Evolutionary conservation across 2,797 vertebrate species (phyloP).

Genomic region (Sciurus vulgaris): DNA sequence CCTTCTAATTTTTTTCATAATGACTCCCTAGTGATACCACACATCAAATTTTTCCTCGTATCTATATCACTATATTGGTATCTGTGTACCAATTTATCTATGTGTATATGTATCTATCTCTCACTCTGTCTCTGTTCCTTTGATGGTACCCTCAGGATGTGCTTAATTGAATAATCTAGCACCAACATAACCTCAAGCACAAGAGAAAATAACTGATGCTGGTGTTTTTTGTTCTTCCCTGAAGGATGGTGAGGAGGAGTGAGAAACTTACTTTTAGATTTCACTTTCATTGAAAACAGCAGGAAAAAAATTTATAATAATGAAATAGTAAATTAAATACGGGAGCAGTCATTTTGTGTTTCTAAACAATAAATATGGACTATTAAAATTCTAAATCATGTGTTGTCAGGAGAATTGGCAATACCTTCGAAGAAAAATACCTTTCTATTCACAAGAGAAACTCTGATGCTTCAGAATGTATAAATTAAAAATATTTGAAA

Average conservation of each 20-base stretch:
- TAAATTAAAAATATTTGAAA: constrained; percentile 15
- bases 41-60: background rate
- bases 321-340: background rate
- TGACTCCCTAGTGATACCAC: background rate
- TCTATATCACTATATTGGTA: background rate
- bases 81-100: background rate
- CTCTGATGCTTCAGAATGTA: background rate
- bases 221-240: background rate
- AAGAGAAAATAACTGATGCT: background rate
- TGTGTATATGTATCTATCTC: background rate
- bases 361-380: background rate
- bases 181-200: background rate
- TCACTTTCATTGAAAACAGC: background rate
- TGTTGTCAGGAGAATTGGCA: background rate
- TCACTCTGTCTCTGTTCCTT: background rate
- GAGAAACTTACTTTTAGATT: background rate
- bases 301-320: background rate
- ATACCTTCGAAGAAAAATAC: constrained; percentile 24
- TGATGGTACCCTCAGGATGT: background rate
- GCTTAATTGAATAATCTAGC: background rate
- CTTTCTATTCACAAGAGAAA: background rate
- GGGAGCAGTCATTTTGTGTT: background rate
- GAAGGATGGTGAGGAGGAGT: background rate
- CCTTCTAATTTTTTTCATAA: background rate
- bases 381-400: constrained; percentile 32